A percentile compares a stretch with the other conserved stretches of the same genome.
Conservation (phyloP, 2,113 vertebrate species). For the Tamias sibiricus region DNA sequence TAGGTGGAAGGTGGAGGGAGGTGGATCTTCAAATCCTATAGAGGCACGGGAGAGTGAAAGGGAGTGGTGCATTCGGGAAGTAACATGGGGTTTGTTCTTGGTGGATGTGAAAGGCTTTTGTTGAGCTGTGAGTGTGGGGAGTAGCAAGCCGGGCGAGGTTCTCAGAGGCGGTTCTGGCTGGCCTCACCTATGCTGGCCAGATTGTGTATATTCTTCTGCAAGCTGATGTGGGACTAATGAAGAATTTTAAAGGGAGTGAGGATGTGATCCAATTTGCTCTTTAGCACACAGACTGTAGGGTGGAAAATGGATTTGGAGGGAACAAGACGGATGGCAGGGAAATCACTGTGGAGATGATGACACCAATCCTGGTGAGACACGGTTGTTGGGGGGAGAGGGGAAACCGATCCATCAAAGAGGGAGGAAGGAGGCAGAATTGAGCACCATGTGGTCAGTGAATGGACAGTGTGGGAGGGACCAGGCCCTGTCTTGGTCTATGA, state of each 20-base stretch:
- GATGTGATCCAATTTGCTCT: background rate
- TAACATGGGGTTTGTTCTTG: background rate
- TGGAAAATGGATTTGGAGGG: background rate
- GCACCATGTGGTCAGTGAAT: background rate
- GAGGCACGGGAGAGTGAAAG: background rate
- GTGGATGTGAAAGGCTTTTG: background rate
- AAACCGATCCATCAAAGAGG: too few species aligned
- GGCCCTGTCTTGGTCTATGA: background rate
- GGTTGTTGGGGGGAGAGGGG: background rate
- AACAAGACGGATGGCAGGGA: background rate
- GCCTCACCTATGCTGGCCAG: background rate
- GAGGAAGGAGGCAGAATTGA: background rate
- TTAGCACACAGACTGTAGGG: background rate
- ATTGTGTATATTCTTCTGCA: background rate
- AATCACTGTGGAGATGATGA: fast-evolving
- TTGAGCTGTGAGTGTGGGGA: background rate
- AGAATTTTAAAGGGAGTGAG: background rate
- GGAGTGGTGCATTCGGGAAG: background rate
- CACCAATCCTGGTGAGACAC: background rate
- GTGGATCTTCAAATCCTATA: fast-evolving
- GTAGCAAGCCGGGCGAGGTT: background rate
- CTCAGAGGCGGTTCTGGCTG: background rate
- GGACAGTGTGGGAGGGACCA: fast-evolving
- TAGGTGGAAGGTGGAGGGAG: background rate
- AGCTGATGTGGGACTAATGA: background rate